Evolutionary conservation across 2,797 vertebrate species (phyloP), one percentile per base, ranked within the genome.

Genomic region (Sebastes trivittatus): DNA sequence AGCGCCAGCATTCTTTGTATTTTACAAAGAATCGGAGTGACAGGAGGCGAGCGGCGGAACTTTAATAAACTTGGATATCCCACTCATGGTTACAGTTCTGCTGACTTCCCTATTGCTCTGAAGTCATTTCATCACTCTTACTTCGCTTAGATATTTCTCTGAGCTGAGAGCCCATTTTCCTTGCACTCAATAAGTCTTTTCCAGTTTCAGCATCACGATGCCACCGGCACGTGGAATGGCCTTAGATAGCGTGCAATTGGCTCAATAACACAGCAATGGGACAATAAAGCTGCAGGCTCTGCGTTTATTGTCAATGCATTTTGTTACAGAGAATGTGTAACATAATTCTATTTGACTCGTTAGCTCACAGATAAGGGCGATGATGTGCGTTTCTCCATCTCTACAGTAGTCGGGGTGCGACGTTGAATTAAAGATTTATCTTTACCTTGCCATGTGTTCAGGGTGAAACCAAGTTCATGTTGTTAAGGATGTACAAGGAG

Each of bases 391-490:
- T 83, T 77, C 46, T 36, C 32, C 32, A 42, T 80, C 84, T 83
- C 52, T 49, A 20, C 64, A 38, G 69, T 42, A 32, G 77, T 72
- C 75, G 9, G 62, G 36, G n/a, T 58, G 60, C 8, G 10, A 71
- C 0, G 7, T 25, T 69, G 61, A 80, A 87, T 87, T 88, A 76
- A 70, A 82, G 68, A 85, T 56, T 18, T 69, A 63, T 73, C 27
- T 66, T 72, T 69, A 20, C 36, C n/a, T 49, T 70, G 61, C 62
- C 54, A 36, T 18, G n/a, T 59, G 61, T 71, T 77, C 49, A 66
- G 82, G 87, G 87, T 89, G 82, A 93, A 89, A 79, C 23, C 14
- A 46, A 89, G 89, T 93, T 92, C 75, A 93, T 27, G 25, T 29
- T 2, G 64, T 74, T 34, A 32, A 55, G 3, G 34, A 49, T 23